phyloP scores from a whole-genome alignment of 2,888 invertebrate species.

The Nemotelus pantherinus region DNA sequence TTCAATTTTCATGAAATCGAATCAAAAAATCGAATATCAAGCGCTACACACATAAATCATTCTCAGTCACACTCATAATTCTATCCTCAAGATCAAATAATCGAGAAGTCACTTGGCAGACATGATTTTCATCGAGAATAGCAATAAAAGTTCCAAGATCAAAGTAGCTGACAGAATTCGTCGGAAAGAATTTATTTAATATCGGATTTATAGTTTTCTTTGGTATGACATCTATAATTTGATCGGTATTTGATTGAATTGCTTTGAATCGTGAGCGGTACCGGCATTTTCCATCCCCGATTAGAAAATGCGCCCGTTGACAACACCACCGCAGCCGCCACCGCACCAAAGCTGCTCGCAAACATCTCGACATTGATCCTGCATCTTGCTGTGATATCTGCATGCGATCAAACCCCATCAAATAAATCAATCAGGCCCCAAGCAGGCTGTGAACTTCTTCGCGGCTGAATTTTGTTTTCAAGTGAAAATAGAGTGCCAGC shows the following conservation, averaged over 20 bases:
- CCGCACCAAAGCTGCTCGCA: background rate
- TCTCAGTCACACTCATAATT: background rate
- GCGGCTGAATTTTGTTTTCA: background rate
- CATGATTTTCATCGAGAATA: constrained; percentile 23
- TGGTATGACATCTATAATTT: constrained; percentile 17
- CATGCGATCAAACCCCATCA: constrained; percentile 42
- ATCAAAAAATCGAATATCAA: no score
- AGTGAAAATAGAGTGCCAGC: constrained; percentile 8
- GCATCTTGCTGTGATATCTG: constrained; percentile 24
- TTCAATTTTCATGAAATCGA: no score
- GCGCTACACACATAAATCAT: no score
- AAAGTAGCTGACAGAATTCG: constrained; percentile 21
- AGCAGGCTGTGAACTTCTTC: constrained; percentile 15
- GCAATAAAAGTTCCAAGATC: constrained; percentile 28
- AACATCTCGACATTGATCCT: constrained; percentile 33
- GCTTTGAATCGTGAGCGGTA: background rate
- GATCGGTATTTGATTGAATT: constrained; percentile 9
- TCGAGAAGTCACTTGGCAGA: background rate
- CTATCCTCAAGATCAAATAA: constrained; percentile 5
- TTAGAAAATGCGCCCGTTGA: constrained; percentile 14
- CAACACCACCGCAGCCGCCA: constrained; percentile 13
- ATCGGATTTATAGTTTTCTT: constrained; percentile 9
- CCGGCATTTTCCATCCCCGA: constrained; percentile 1
- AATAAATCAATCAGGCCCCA: constrained; percentile 40
- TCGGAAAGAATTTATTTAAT: constrained; percentile 22